Evolutionary conservation across 2,113 vertebrate species (phyloP), one percentile per base, ranked within the genome.

Genomic region (Erinaceus europaeus): DNA sequence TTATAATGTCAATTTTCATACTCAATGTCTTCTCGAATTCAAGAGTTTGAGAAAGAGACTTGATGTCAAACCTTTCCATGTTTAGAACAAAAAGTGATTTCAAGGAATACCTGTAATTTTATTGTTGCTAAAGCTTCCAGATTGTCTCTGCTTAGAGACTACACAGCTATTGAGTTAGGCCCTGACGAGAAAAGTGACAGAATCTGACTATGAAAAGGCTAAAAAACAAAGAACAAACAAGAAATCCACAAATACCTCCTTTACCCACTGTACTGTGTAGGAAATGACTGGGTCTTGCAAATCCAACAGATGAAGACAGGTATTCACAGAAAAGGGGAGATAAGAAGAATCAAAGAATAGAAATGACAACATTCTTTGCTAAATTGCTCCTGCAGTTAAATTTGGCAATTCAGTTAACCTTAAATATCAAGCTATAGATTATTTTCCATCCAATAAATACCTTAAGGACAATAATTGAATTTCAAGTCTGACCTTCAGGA

Each of bases 401-500:
- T 79, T 21, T 48, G 34, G 72, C 15, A 38, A 81, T 62, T 23
- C 46, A 55, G 34, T 88, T 93, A 79, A 92, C 57, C 88, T 93
- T 88, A 75, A 77, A 83, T 71, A 86, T 68, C 79, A 88, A 86
- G 38, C 38, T 87, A 84, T 82, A 44, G 53, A 75, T 87, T 86
- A 74, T 50, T 88, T 93, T 81, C 44, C 61, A 84, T 55, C 34
- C 75, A 72, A 64, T 87, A 87, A 89, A 82, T 72, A 93, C 61
- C 50, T 83, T 53, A 62, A 85, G 44, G 44, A 59, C 85, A 87
- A 78, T 85, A 74, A 93, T 0, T 75, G 61, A 84, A 61, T 68
- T 94, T 92, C 78, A 90, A 81, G 32, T 55, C 71, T 94, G 74
- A 89, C 84, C 87, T 94, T 92, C 78, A 87, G 29, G 75, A 5